Base-by-base conservation (phyloP, 2,888 invertebrate genomes). In the Dermolepida albohirtum region DNA sequence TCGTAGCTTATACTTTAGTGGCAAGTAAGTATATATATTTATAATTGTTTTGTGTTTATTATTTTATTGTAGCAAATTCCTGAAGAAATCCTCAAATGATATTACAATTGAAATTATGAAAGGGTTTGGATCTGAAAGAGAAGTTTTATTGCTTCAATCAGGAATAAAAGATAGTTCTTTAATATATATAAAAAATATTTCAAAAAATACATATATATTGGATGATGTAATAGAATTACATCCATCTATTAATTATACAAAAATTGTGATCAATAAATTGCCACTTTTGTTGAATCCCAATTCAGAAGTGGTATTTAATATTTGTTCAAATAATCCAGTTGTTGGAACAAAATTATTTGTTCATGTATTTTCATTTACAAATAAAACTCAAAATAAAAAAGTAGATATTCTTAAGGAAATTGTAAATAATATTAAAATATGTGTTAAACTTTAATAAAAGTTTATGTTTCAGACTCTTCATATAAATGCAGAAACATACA, bases 401-500 rank as follows among this genome's bases (percentile, higher is more conserved):
- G 16, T 52, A 29, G 59, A 68, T 54, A 40, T 74, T 22, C 17
- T 75, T 29, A 71, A 73, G 52, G 70, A 74, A 68, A 65, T 74
- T 44, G 75, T 75, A 70, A 72, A 70, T 40, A 17, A 39, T 8
- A 12, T 50, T 16, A 6, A 49, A 17, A 16, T 43, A 43, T n/a
- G 10, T n/a, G 12, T 16, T 11, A n/a, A 8, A 1, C 0, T 10
- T 64, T 50, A 17, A 2, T 51, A 14, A 16, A 14, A 16, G 34
- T 39, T 8, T 17, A n/a, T 72, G 22, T 71, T 65, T 41, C 40
- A 76, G 75, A 55, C 68, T 12, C 59, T 76, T 51, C 72, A 73
- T 27, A 70, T 72, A 10, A 72, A 74, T 43, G 73, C 73, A 0
- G 68, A 74, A 54, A 17, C 66, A 43, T 70, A 74, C n/a, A 71